phyloP scores from a whole-genome alignment of 2,113 vertebrate genomes.

The Gobius niger region DNA sequence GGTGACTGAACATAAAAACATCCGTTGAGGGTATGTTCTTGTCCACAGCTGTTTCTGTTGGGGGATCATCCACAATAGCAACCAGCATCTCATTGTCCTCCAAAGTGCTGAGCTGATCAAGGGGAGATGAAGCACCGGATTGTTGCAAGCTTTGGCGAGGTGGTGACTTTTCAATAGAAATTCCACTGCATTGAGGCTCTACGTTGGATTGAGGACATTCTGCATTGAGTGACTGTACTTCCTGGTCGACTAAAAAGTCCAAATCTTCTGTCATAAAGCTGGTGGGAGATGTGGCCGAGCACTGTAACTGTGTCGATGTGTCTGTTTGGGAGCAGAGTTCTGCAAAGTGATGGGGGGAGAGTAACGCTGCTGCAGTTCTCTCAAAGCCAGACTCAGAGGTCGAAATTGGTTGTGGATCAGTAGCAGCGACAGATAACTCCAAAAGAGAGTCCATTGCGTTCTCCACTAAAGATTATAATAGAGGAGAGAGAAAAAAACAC shows the following conservation, averaged over 20 bases:
- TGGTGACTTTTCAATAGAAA: slow-evolving; percentile 3
- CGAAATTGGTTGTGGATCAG: slow-evolving; percentile 61
- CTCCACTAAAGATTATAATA: slow-evolving; percentile 81
- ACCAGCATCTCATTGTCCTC: slow-evolving; percentile 9
- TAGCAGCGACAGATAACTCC: slow-evolving; percentile 86
- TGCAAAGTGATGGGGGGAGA: slow-evolving; percentile 38
- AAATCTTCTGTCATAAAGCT: slow-evolving; percentile 77
- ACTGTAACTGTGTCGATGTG: slow-evolving; percentile 12
- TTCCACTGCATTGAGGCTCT: slow-evolving; percentile 8
- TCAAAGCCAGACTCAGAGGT: slow-evolving; percentile 75
- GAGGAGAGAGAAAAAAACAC: neutral
- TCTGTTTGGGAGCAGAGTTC: slow-evolving; percentile 37
- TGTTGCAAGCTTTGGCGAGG: neutral
- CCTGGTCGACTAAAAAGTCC: slow-evolving; percentile 81
- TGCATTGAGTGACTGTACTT: slow-evolving; percentile 71
- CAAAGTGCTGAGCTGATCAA: slow-evolving; percentile 33
- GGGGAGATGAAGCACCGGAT: slow-evolving; percentile 31
- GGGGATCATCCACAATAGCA: slow-evolving; percentile 53
- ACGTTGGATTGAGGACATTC: slow-evolving; percentile 65
- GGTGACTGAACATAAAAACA: slow-evolving; percentile 51
- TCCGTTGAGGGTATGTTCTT: slow-evolving; percentile 45
- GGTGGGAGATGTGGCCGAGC: slow-evolving; percentile 12
- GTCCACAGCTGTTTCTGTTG: slow-evolving; percentile 18
- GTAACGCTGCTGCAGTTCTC: slow-evolving; percentile 69
- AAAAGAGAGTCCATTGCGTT: slow-evolving; percentile 91